Base-by-base conservation (phyloP, 2,113 vertebrate species). In the Plecturocebus donacophilus region DNA sequence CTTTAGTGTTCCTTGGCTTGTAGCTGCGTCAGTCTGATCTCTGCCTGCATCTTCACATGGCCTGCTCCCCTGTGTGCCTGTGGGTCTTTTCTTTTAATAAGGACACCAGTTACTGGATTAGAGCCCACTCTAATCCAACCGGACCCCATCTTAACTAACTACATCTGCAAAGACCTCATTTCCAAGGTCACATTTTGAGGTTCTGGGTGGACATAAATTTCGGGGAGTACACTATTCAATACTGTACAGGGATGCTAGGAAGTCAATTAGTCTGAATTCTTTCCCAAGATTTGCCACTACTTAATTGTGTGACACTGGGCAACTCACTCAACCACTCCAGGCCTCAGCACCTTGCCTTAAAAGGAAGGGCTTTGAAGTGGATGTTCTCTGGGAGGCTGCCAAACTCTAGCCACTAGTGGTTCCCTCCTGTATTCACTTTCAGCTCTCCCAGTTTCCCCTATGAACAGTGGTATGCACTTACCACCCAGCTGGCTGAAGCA, bases 1-100 rank as follows among this genome's bases (percentile, higher is more conserved):
- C 14, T 3, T 79, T 21, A 20, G 42, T 52, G 13, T 71, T 30
- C 47, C 20, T 47, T 38, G 47, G 12, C 35, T 83, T 87, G 1
- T 13, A 56, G 42, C 75, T 54, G 8, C 14, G 75, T 35, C n/a
- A 6, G 52, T 49, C 19, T 3, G 16, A 20, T 5, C 16, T 79
- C 89, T n/a, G 8, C 12, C 32, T 79, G 27, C 32, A 66, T 80
- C 21, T 80, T 45, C 45, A 17, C 42, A 7, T 6, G 7, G 8
- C 1, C 42, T 42, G 54, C n/a, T 40, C 7, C 68, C 42, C 6
- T 68, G 0, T 11, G 30, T 13, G 3, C 61, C 19, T 5, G 0
- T 21, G 9, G 35, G 19, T 42, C 68, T 80, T 93, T 35, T 66
- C 25, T 79, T 86, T 40, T 70, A 49, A 66, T 20, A 49, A 66